phyloP scores from a whole-genome alignment of 2,888 invertebrate species.

The Ectemnius cavifrons region DNA sequence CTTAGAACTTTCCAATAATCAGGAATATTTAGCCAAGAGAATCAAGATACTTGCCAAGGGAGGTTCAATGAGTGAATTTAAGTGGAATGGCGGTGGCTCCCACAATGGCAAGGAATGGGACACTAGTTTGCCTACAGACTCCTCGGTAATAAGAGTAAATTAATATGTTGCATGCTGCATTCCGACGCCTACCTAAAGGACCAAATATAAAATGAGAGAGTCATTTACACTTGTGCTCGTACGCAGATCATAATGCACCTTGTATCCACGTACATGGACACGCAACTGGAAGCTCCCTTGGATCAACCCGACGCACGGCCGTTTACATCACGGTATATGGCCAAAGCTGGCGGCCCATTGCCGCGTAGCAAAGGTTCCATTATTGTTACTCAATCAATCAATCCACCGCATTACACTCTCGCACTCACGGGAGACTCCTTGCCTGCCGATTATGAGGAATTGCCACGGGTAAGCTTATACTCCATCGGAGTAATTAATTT shows the following conservation, averaged over 20 bases:
- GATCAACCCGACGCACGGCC: constrained; percentile 84
- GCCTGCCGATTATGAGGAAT: constrained; percentile 82
- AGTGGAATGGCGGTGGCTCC: constrained; percentile 90
- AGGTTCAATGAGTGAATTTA: constrained; percentile 92
- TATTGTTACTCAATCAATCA: constrained; percentile 82
- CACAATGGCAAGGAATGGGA: constrained; percentile 89
- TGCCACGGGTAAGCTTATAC: constrained; percentile 81
- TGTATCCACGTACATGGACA: constrained; percentile 92
- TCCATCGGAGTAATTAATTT: not conserved
- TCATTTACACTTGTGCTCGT: constrained; percentile 12
- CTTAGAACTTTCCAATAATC: constrained; percentile 89
- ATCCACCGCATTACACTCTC: constrained; percentile 87
- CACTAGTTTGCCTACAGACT: constrained; percentile 91
- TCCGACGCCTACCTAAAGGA: no score
- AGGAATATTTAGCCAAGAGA: constrained; percentile 90
- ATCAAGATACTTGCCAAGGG: constrained; percentile 89
- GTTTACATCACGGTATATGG: constrained; percentile 80
- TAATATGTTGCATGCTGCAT: no score
- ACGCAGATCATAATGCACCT: constrained; percentile 89
- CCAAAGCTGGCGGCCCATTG: constrained; percentile 78
- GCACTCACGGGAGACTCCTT: constrained; percentile 77
- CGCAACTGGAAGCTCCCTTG: constrained; percentile 84
- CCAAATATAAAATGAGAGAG: no score
- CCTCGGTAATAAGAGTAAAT: constrained; percentile 81
- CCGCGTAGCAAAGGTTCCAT: constrained; percentile 79